Evolutionary conservation across 1,140 invertebrate species (phyloP), one percentile per base, ranked within the genome.

Genomic region (Solen grandis): DNA sequence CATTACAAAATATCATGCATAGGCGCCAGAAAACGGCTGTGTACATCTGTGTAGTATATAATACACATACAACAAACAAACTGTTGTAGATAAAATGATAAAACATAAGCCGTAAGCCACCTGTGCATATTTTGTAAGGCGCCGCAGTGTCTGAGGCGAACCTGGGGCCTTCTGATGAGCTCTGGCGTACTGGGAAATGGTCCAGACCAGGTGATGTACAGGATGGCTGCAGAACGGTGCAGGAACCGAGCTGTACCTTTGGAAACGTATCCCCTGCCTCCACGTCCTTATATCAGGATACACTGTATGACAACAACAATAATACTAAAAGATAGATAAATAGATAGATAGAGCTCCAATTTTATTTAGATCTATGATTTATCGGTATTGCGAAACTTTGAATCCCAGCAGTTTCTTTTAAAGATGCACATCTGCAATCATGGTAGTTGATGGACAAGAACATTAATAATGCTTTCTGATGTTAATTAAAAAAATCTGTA

Each of bases 71-170:
- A 78, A 55, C 75, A 60, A 78, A 78, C 75, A 78, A 66, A 78
- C 75, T 46, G 75, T 50, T 55, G 69, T 78, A 78, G 75, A 78
- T 78, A 78, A 78, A 78, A 78, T 78, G 75, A 78, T 78, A 78
- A 78, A 78, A 78, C 65, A 69, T 69, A 69, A 69, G 75, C 69
- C 55, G 59, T 35, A 60, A 38, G 65, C 62, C 75, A 78, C 75
- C 75, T 78, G 75, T 54, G 75, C 52, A 78, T 62, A 50, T 60
- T 78, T 78, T 78, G 65, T 33, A 66, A 38, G 75, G 75, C 75
- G 75, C 75, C 75, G 33, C 29, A 22, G 46, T 55, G 75, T 78
- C 75, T 78, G 14, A 16, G n/a, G 25, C 14, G 57, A 57, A 62
- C 60, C 75, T 78, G 75, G 60, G 33, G 65, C 55, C 29, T 35